Conservation (phyloP, 2,888 invertebrate species). For the Tachina fera region DNA sequence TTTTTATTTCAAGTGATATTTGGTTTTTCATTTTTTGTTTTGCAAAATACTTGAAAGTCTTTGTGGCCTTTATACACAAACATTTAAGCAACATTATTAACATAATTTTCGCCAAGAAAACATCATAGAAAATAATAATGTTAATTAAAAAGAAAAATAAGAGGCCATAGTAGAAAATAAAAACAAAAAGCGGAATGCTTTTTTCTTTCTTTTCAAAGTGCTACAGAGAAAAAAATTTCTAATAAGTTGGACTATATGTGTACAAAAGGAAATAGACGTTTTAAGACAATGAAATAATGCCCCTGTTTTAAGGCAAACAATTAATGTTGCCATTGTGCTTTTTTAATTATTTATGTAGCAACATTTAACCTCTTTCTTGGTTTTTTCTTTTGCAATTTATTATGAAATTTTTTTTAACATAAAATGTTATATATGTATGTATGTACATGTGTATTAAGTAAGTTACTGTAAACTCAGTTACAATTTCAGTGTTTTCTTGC, state of each 20-base stretch:
- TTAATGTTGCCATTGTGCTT: conserved; percentile 11
- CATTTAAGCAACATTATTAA: conserved; percentile 60
- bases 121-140: conserved; percentile 4
- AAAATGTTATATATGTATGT: not conserved
- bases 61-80: conserved; percentile 30
- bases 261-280: conserved; percentile 14
- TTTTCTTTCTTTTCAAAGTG: conserved; percentile 3
- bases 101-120: conserved; percentile 53
- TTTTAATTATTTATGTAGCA: conserved; percentile 55
- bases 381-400: not conserved
- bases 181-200: conserved; percentile 10
- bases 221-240: not conserved
- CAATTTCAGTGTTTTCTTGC: conserved; percentile 4
- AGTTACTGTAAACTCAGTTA: conserved; percentile 39
- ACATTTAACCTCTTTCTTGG: conserved; percentile 68
- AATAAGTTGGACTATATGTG: conserved; percentile 28
- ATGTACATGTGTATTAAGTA: not conserved
- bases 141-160: conserved; percentile 60
- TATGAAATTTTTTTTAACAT: conserved; percentile 5
- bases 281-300: conserved; percentile 26
- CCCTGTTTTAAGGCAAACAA: conserved; percentile 18
- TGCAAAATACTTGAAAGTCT: conserved; percentile 1
- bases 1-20: conserved; percentile 33
- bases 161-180: conserved; percentile 6
- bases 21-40: conserved; percentile 18